These are phyloP conservation scores for Hemichromis elongatus DNA, from an alignment of 2,113 vertebrate genomes.

Conservation along the genomic window DNA sequence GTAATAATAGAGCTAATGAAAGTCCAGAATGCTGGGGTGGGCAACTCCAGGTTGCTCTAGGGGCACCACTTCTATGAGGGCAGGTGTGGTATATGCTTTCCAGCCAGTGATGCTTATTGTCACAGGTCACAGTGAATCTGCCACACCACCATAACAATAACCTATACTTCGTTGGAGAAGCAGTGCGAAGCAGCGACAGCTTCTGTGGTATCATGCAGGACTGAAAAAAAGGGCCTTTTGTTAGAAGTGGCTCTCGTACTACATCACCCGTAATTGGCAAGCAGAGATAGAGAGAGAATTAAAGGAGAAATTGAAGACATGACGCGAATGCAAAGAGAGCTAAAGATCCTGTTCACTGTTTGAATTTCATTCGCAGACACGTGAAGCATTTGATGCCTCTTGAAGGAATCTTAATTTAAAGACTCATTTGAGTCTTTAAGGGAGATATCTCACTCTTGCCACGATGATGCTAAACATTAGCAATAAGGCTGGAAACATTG, in stretches of 20 bases:
- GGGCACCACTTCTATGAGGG: not conserved
- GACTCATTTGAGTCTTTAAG: not conserved
- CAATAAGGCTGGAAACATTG: not conserved
- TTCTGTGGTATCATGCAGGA: not conserved
- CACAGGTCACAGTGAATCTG: not conserved
- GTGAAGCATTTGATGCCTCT: not conserved
- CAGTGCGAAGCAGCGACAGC: not conserved
- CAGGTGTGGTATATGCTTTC: not conserved
- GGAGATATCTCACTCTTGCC: not conserved
- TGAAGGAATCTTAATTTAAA: not conserved
- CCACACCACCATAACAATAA: not conserved
- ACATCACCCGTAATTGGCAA: not conserved
- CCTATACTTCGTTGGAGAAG: not conserved
- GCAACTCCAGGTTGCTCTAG: no score
- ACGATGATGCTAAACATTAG: not conserved
- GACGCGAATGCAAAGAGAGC: not conserved
- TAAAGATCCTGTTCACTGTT: not conserved
- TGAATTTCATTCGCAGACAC: not conserved
- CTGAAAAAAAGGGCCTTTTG: not conserved
- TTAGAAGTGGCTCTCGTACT: not conserved
- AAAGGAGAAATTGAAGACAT: not conserved
- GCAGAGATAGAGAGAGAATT: not conserved
- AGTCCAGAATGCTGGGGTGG: not conserved
- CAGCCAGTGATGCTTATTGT: not conserved
- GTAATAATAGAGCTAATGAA: not conserved